Percentiles rank a stretch among this genome's conserved stretches.
Evolutionary conservation across 2,888 invertebrate species (phyloP).

Genomic region (Xanthorhoe designata): DNA sequence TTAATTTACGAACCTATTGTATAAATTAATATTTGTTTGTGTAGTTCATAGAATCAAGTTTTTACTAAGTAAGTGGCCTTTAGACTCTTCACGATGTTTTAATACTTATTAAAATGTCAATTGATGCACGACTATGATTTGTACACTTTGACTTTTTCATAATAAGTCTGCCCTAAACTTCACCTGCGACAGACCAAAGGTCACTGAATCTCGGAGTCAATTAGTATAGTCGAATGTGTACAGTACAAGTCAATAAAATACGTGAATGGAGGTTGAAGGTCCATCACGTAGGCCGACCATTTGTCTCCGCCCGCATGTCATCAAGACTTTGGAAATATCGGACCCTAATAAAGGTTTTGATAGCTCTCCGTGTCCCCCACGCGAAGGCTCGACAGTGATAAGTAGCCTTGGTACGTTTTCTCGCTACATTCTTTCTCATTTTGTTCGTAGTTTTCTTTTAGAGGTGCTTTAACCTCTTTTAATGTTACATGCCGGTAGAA

Average conservation of each 20-base stretch:
- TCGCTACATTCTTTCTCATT: neutral
- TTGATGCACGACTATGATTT: too few species aligned
- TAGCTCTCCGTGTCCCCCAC: constrained; percentile 17
- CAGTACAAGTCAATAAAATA: neutral
- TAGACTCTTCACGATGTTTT: too few species aligned
- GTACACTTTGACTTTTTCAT: too few species aligned
- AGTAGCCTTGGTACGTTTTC: constrained; percentile 32
- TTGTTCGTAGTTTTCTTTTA: neutral
- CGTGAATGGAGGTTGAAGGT: constrained; percentile 11
- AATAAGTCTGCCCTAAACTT: too few species aligned
- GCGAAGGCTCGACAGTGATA: constrained; percentile 29
- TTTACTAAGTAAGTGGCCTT: too few species aligned
- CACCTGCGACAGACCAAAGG: too few species aligned
- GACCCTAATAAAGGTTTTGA: constrained; percentile 36
- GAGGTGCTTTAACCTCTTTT: too few species aligned
- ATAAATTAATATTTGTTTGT: too few species aligned
- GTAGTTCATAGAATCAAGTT: too few species aligned
- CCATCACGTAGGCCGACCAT: constrained; percentile 27
- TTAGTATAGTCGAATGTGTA: neutral
- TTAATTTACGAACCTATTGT: too few species aligned
- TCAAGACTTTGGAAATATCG: constrained; percentile 35
- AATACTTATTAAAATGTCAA: too few species aligned
- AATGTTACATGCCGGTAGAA: too few species aligned
- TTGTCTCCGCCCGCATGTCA: constrained; percentile 28
- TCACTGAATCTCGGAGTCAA: neutral